Percentiles rank a stretch among this genome's conserved stretches.
phyloP scores from a whole-genome alignment of 2,888 invertebrate species.

The Drosophila pseudotakahashii region DNA sequence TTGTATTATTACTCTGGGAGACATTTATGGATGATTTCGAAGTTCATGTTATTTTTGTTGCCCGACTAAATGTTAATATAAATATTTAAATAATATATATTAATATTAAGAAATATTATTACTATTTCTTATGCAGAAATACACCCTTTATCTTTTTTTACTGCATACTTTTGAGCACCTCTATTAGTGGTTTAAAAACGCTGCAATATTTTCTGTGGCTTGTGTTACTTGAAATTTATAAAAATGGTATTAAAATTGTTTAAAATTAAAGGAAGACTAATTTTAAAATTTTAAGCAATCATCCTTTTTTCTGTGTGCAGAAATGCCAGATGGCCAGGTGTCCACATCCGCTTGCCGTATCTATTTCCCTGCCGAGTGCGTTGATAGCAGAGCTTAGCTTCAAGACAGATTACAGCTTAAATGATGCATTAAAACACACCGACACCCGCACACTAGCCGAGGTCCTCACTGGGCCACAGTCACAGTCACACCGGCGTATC shows the following conservation, averaged over 20 bases:
- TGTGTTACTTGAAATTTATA: background rate
- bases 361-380: constrained; percentile 37
- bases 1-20: no score
- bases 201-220: no score
- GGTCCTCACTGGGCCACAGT: background rate
- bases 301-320: background rate
- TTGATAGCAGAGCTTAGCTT: constrained; percentile 55
- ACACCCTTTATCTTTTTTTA: background rate
- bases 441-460: constrained; percentile 12
- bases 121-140: no score
- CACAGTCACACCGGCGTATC: constrained; percentile 9
- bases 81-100: no score
- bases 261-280: no score
- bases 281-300: background rate
- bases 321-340: background rate
- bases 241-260: no score
- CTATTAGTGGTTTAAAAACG: background rate
- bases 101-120: no score
- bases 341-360: constrained; percentile 1
- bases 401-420: constrained; percentile 59
- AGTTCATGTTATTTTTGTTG: no score
- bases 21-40: no score
- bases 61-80: no score
- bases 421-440: constrained; percentile 60
- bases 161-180: background rate